Percentiles rank a stretch among this genome's conserved stretches.
Evolutionary conservation across 2,797 vertebrate species (phyloP).

Genomic region (Garrulus glandarius): DNA sequence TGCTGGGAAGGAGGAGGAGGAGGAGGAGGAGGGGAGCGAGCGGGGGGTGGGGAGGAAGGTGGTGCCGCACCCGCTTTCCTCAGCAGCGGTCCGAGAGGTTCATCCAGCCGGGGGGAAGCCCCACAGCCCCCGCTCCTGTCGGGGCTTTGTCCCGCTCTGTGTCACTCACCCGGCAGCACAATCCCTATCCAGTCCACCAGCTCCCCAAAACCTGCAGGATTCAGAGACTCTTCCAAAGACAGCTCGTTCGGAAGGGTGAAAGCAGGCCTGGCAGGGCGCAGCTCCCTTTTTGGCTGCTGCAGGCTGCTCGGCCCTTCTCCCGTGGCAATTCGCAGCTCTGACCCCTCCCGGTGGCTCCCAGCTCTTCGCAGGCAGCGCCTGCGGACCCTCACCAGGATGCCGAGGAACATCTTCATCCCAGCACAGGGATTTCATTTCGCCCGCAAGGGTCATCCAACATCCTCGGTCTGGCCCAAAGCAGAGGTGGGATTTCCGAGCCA

Average conservation of each 20-base stretch:
- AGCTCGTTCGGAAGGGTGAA: background rate
- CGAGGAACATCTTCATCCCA: background rate
- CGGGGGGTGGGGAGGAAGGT: background rate
- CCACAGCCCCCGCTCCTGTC: fast-evolving
- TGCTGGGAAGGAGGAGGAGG: background rate
- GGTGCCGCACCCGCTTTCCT: background rate
- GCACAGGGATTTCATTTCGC: background rate
- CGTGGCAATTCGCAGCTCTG: fast-evolving
- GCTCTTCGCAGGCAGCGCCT: background rate
- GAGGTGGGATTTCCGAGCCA: background rate
- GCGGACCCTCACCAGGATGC: background rate
- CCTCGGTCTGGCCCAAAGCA: fast-evolving
- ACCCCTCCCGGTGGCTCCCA: fast-evolving
- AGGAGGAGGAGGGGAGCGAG: background rate
- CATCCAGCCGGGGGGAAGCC: fast-evolving
- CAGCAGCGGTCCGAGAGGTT: background rate
- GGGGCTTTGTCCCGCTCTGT: background rate
- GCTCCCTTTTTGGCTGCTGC: fast-evolving
- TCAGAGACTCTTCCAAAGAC: background rate
- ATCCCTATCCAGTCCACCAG: background rate
- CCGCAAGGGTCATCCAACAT: too few relatives aligned
- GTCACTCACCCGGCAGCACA: background rate
- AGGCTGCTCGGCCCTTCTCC: background rate
- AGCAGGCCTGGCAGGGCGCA: fast-evolving
- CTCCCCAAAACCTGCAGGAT: background rate